Percentiles rank a stretch among this genome's conserved stretches.
Evolutionary conservation across 2,797 vertebrate species (phyloP).

Genomic region (Carcharodon carcharias): DNA sequence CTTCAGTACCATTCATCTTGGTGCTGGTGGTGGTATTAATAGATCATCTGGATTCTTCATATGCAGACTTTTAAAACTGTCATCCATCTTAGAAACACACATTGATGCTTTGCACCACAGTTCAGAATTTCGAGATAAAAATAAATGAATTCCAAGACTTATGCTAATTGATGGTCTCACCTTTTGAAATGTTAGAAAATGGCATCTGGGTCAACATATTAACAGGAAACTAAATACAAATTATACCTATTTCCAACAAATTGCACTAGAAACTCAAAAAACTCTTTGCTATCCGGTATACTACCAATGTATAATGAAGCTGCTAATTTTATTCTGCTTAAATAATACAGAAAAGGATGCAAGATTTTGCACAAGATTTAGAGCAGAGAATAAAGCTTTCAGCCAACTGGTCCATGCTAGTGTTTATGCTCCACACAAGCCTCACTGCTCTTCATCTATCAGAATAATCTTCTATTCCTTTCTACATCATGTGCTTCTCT

Average conservation of each 20-base stretch:
- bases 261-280: not conserved
- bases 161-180: not conserved
- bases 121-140: not conserved
- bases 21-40: not conserved
- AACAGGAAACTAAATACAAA: not conserved
- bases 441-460: not conserved
- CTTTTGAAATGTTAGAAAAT: not conserved
- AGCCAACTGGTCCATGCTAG: not conserved
- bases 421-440: not conserved
- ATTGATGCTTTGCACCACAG: not conserved
- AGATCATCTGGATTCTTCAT: not conserved
- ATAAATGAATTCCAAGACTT: not conserved
- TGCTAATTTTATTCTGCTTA: not conserved
- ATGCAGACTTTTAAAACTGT: not conserved
- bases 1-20: not conserved
- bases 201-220: not conserved
- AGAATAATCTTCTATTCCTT: not conserved
- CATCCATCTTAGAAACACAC: not conserved
- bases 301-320: not conserved
- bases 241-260: not conserved
- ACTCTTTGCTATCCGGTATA: not conserved
- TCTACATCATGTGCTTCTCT: no score
- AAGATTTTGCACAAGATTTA: not conserved
- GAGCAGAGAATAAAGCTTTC: not conserved
- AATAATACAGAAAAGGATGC: not conserved